A percentile compares a stretch with the other conserved stretches of the same genome.
Evolutionary conservation across 2,797 vertebrate genomes (phyloP).

Genomic region (Chelidonichthys spinosus): DNA sequence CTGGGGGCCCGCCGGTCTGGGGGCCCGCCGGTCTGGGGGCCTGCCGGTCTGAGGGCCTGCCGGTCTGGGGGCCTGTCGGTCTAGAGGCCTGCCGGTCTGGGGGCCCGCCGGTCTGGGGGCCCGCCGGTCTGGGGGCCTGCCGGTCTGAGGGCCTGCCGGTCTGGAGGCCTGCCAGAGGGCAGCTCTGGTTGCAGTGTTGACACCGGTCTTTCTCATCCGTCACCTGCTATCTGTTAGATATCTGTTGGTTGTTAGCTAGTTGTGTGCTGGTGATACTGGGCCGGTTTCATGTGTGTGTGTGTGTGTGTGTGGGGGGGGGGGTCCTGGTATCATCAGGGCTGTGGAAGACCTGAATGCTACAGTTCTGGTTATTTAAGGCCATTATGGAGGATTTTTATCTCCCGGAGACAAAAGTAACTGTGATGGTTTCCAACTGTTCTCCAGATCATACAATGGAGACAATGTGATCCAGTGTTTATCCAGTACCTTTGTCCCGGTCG

Average conservation of each 20-base stretch:
- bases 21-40: too few species aligned
- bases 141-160: too few species aligned
- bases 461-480: background rate
- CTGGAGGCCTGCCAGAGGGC: conserved; percentile 52
- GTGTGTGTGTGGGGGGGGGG: too few species aligned
- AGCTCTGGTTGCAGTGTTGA: conserved; percentile 70
- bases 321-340: conserved; percentile 14
- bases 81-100: conserved; percentile 66
- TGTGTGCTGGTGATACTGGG: conserved; percentile 41
- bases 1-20: conserved; percentile 63
- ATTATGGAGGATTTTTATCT: background rate
- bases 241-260: background rate
- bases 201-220: conserved; percentile 70
- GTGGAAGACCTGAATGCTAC: conserved; percentile 22
- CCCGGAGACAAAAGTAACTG: background rate
- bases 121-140: too few species aligned
- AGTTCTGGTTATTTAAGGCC: background rate
- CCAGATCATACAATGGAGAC: background rate
- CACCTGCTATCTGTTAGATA: conserved; percentile 72
- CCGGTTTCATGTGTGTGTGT: conserved; percentile 1
- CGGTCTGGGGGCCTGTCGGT: too few species aligned
- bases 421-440: background rate
- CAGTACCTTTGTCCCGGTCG: conserved; percentile 48
- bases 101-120: conserved; percentile 47
- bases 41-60: too few species aligned